Evolutionary conservation across 2,113 vertebrate genomes (phyloP).

Genomic region (Clinocottus analis): DNA sequence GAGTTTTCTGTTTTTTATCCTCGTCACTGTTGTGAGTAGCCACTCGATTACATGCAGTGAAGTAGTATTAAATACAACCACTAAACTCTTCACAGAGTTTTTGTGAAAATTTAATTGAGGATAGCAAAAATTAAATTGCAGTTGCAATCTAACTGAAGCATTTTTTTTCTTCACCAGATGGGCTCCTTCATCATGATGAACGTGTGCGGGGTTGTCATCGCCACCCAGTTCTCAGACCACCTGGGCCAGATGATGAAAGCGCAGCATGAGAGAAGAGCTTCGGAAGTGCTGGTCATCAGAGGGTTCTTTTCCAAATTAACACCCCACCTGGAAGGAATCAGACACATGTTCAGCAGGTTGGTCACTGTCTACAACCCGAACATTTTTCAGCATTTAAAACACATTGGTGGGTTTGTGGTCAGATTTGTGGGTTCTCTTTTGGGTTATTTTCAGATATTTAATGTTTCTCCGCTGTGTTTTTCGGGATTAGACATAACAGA

Average conservation of each 20-base stretch:
- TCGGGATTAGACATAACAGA: not conserved
- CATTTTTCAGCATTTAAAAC: not conserved
- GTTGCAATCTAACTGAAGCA: too few species aligned
- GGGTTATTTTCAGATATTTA: not conserved
- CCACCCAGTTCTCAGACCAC: slow-evolving; percentile 21
- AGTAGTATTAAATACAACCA: too few species aligned
- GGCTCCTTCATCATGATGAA: slow-evolving; percentile 34
- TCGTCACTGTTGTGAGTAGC: slow-evolving; percentile 26
- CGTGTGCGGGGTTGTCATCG: slow-evolving; percentile 19
- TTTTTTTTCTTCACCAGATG: not conserved
- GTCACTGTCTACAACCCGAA: not conserved
- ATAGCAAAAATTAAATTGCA: too few species aligned
- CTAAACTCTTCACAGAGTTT: too few species aligned
- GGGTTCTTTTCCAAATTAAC: fast-evolving
- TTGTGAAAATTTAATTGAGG: too few species aligned
- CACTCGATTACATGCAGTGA: too few species aligned
- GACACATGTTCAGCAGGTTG: not conserved
- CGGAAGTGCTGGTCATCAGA: too few species aligned
- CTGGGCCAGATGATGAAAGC: not conserved
- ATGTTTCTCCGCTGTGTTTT: not conserved
- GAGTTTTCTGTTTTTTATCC: slow-evolving; percentile 14
- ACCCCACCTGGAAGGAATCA: not conserved
- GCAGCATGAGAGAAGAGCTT: too few species aligned
- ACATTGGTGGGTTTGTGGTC: not conserved
- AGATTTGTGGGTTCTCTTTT: not conserved